A percentile compares a stretch with the other conserved stretches of the same genome.
phyloP scores from a whole-genome alignment of 2,888 invertebrate species.

The Trichogramma dendrolimi region DNA sequence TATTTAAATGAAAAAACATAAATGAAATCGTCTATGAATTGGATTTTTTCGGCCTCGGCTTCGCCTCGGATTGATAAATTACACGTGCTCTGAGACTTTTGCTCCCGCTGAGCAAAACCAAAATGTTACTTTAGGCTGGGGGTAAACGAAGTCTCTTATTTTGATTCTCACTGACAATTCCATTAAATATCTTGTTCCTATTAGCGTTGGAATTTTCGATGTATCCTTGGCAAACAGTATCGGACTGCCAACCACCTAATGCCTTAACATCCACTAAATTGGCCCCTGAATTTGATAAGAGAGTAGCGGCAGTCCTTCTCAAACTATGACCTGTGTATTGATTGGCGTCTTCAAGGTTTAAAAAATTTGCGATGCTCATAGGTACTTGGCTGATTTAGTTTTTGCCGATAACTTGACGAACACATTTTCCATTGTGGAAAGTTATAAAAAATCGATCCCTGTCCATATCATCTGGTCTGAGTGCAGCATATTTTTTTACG shows the following conservation, averaged over 20 bases:
- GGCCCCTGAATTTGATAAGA: slow-evolving; percentile 1
- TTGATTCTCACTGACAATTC: too few species aligned
- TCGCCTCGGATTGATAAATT: too few species aligned
- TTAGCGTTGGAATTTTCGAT: slow-evolving; percentile 8
- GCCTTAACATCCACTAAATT: neutral
- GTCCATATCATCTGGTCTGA: too few species aligned
- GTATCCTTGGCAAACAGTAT: slow-evolving; percentile 1
- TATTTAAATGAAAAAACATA: too few species aligned
- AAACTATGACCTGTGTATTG: slow-evolving; percentile 7
- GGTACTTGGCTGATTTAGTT: slow-evolving; percentile 5
- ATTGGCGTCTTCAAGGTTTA: slow-evolving; percentile 3
- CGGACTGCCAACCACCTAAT: neutral
- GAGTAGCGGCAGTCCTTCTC: slow-evolving; percentile 8
- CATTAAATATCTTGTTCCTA: slow-evolving; percentile 8
- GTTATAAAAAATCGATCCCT: too few species aligned
- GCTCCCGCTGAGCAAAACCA: too few species aligned
- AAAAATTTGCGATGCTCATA: slow-evolving; percentile 3
- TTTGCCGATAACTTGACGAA: slow-evolving; percentile 7
- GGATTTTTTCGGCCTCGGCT: too few species aligned
- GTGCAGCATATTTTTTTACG: too few species aligned
- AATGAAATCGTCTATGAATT: too few species aligned
- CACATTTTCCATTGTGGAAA: slow-evolving; percentile 1
- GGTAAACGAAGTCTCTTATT: too few species aligned
- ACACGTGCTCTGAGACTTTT: too few species aligned
- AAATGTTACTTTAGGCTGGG: too few species aligned